These are phyloP conservation scores for Calephelis virginiensis DNA, from an alignment of 1,140 invertebrate species.

Conservation along the genomic window DNA sequence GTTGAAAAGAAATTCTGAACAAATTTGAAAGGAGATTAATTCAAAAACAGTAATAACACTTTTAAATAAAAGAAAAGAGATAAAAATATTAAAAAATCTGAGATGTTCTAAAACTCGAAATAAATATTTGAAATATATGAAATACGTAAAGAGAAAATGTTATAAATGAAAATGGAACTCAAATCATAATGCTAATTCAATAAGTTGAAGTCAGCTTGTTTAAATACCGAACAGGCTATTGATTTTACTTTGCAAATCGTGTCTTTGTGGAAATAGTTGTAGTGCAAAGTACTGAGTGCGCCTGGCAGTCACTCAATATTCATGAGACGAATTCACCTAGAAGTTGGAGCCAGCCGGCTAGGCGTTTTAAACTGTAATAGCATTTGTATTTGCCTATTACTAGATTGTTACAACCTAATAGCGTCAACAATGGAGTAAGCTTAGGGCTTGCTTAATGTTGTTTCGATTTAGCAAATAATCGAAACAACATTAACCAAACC, in stretches of 20 bases:
- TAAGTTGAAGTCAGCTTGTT: slow-evolving; percentile 7
- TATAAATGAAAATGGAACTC: too few species aligned
- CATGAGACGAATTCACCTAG: slow-evolving; percentile 9
- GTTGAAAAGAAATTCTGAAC: too few species aligned
- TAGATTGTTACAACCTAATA: slow-evolving; percentile 12
- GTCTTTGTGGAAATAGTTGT: slow-evolving; percentile 15
- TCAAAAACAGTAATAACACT: too few species aligned
- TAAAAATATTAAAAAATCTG: too few species aligned
- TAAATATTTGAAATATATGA: too few species aligned
- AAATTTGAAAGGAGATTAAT: too few species aligned
- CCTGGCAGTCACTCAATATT: slow-evolving; percentile 11
- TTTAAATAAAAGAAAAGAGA: too few species aligned
- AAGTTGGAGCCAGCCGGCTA: slow-evolving; percentile 13
- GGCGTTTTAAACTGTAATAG: slow-evolving; percentile 12
- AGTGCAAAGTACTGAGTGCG: slow-evolving; percentile 10
- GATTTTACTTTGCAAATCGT: slow-evolving; percentile 17
- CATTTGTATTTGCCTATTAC: slow-evolving; percentile 12
- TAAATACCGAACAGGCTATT: not conserved
- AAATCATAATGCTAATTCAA: not conserved
- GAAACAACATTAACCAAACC: too few species aligned
- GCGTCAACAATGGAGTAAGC: slow-evolving; percentile 15
- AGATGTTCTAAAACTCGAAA: too few species aligned
- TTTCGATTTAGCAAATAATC: not conserved
- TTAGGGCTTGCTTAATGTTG: not conserved
- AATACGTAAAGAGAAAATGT: too few species aligned